Evolutionary conservation across 1,140 invertebrate genomes (phyloP), one percentile per base, ranked within the genome.

Genomic region (Atta colombica): DNA sequence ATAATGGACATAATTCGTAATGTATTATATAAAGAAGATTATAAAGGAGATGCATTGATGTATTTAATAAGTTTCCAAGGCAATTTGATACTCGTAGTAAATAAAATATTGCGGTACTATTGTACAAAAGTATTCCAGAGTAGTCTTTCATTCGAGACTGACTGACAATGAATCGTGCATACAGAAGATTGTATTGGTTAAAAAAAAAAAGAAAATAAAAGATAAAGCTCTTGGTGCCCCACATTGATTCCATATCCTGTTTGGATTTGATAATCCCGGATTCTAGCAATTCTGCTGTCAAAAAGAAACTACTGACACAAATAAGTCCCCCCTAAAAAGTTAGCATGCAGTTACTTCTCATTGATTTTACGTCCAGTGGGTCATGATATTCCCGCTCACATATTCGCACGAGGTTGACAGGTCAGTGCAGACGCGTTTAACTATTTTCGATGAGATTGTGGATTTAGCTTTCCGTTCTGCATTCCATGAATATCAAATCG

Each of bases 401-500:
- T 18, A 5, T 31, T 49, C 21, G 39, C 7, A 18, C 39, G 35
- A 28, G 25, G 16, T 8, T 14, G 61, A 66, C 77, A 8, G 25
- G 1, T 49, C 49, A 16, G n/a, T n/a, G 51, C 28, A 25, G 53
- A n/a, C n/a, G n/a, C 21, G n/a, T 60, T 82, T 58, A 78, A 78
- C 39, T 61, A 66, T 78, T 65, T 78, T 66, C 77, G 25, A 25
- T 28, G 60, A 78, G 12, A 49, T 51, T 65, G 77, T 78, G 72
- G 14, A 77, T 77, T 77, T 65, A 63, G 58, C 39, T 12, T 12
- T 12, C n/a, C 65, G 51, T 60, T 82, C 51, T 58, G 49, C 31
- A 60, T 72, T 82, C 66, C n/a, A 51, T 60, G 51, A 82, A 72
- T 82, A 72, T 72, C 69, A 82, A 82, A 60, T 31, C 16, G 51